These are phyloP conservation scores for Meriones psammophilus DNA, from an alignment of 2,797 vertebrate species.

Conservation along the genomic window DNA sequence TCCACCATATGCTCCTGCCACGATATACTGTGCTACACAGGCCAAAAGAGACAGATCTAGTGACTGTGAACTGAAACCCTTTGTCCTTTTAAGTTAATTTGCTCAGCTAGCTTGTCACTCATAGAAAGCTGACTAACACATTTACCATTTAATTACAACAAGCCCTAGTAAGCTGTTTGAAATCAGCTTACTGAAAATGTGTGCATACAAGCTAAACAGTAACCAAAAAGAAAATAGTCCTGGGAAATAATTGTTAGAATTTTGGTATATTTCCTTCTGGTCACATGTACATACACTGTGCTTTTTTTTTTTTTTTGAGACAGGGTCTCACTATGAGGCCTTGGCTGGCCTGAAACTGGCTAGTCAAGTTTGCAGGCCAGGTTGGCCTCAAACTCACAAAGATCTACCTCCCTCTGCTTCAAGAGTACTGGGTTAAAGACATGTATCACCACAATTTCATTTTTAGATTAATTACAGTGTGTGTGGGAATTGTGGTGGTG, in stretches of 20 bases:
- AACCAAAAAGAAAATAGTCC: conserved; percentile 25
- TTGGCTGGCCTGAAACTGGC: neutral
- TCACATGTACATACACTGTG: neutral
- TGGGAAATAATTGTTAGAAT: neutral
- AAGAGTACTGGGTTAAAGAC: neutral
- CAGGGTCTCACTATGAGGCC: neutral
- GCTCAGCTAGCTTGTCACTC: neutral
- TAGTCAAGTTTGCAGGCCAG: neutral
- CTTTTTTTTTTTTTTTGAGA: neutral
- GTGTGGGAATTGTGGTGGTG: too few relatives aligned
- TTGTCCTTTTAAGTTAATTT: neutral
- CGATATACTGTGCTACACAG: neutral
- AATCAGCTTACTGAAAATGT: conserved; percentile 8
- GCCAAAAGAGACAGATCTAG: neutral
- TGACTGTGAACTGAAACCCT: neutral
- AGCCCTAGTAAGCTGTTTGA: neutral
- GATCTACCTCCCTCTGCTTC: neutral
- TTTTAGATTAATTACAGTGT: neutral
- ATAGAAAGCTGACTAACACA: neutral
- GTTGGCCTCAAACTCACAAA: neutral
- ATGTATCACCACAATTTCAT: neutral
- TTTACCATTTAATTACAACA: neutral
- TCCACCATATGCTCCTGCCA: neutral
- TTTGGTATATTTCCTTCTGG: neutral
- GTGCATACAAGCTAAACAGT: neutral